Percentiles rank a stretch among this genome's conserved stretches.
Conservation (phyloP, 1,140 invertebrate species). For the Eupeodes corollae region DNA sequence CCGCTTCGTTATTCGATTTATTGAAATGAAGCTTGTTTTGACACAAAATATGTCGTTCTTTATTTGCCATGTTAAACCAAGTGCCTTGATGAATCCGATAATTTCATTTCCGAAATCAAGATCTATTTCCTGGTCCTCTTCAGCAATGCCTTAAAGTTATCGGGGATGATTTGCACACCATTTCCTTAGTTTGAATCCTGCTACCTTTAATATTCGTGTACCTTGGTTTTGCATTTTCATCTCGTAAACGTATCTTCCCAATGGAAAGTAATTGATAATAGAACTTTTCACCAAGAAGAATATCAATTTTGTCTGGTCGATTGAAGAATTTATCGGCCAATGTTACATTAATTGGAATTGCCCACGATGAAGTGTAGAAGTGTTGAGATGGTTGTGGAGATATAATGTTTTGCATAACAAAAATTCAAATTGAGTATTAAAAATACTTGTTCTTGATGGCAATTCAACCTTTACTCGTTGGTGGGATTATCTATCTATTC, state of each 20-base stretch:
- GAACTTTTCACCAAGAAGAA: conserved; percentile 17
- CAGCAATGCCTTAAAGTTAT: too few relatives aligned
- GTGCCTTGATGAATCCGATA: too few relatives aligned
- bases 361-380: background rate
- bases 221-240: conserved; percentile 8
- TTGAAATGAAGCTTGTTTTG: background rate
- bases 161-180: too few relatives aligned
- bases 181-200: too few relatives aligned
- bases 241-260: conserved; percentile 11
- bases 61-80: background rate
- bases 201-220: conserved; percentile 8
- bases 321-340: conserved; percentile 23
- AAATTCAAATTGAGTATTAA: background rate
- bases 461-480: background rate
- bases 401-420: conserved; percentile 3
- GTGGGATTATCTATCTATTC: background rate
- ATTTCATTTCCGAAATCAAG: background rate
- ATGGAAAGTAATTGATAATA: conserved; percentile 14
- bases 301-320: conserved; percentile 13
- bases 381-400: background rate
- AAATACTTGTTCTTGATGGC: background rate
- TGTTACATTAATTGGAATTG: conserved; percentile 3
- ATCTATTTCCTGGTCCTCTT: too few relatives aligned
- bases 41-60: background rate
- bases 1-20: too few relatives aligned